These are phyloP conservation scores for Rotaria macrura DNA, from an alignment of 2,888 invertebrate genomes.

Conservation along the genomic window DNA sequence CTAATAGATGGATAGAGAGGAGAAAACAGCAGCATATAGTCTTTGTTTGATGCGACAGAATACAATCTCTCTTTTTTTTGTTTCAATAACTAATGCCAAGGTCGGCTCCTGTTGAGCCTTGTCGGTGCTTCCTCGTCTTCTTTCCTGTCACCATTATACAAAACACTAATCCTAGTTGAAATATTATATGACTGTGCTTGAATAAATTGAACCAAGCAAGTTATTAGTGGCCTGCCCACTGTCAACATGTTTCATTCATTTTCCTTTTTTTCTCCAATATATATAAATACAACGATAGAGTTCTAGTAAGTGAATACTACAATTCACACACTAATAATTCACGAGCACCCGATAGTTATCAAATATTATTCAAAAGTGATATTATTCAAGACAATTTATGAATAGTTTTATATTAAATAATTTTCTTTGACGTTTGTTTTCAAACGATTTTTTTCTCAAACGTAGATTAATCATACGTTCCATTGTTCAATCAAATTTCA, in stretches of 20 bases:
- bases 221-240: not conserved
- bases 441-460: not conserved
- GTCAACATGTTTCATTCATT: not conserved
- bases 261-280: not conserved
- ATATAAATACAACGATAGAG: not conserved
- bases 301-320: not conserved
- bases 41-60: not conserved
- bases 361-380: not conserved
- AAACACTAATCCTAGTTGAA: not conserved
- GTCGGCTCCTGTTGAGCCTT: not conserved
- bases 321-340: not conserved
- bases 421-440: not conserved
- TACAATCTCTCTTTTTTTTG: not conserved
- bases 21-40: not conserved
- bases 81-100: not conserved
- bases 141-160: not conserved
- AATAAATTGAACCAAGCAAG: not conserved
- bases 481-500: not conserved
- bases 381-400: not conserved
- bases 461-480: not conserved
- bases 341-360: not conserved
- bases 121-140: not conserved
- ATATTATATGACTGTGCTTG: not conserved
- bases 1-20: not conserved
- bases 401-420: not conserved